Base-by-base conservation (phyloP, 1,140 invertebrate species). In the Solenopsis invicta region DNA sequence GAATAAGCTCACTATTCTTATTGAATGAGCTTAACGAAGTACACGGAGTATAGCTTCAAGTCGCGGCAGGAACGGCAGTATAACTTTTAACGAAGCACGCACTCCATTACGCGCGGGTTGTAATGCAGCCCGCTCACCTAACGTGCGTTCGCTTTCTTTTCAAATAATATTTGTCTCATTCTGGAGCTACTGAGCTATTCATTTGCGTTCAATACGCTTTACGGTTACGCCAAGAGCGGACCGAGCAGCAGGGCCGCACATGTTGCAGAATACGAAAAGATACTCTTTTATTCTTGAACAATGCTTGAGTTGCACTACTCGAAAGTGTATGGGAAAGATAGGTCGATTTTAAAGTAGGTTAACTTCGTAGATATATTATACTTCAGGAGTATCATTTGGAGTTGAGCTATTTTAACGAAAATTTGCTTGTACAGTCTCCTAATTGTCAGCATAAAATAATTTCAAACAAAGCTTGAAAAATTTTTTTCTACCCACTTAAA, bases 41-140 rank as follows among this genome's bases (percentile, higher is more conserved):
- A 54, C 21, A 48, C 29, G 2, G n/a, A 29, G 24, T 48, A 61
- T 48, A 82, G 54, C 56, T 85, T 64, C 56, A 24, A 34, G 41
- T 9, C 13, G 37, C 6, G 34, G 48, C 21, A 54, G n/a, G 21
- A 37, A 48, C 48, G 29, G 41, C 16, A 61, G 48, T 56, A n/a
- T n/a, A 62, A 64, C 81, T 88, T 88, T 88, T 88, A 89, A 88
- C 74, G 74, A 88, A 89, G 59, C 80, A 66, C 24, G 37, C 66
- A 48, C 62, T 85, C 77, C 77, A 81, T 88, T 87, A 85, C 24
- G 34, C 78, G 67, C 18, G 21, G 34, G 12, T 75, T 76, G 59
- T 85, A 85, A 85, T 85, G 34, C 48, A 78, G 61, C 48, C 41
- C 82, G 48, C 54, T 61, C 45, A 21, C 13, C 54, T 74, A 48